Evolutionary conservation across 2,113 vertebrate species (phyloP).

Genomic region (Prionailurus bengalensis): DNA sequence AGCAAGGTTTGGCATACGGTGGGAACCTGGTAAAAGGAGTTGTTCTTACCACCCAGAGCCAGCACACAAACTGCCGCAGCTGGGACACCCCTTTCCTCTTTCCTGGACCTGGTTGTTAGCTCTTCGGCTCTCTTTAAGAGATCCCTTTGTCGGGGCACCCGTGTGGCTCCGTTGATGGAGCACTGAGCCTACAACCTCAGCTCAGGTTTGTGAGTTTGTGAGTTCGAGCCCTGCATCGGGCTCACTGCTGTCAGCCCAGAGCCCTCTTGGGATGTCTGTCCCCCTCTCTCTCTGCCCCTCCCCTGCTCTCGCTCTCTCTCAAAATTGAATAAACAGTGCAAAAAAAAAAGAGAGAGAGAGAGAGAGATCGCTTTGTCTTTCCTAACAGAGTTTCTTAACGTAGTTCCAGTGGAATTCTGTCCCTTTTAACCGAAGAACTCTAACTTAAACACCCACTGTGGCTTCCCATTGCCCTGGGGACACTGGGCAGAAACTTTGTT

Average conservation of each 20-base stretch:
- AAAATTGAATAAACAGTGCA: too few species aligned
- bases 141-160: neutral
- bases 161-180: neutral
- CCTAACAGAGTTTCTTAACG: neutral
- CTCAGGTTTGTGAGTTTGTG: too few species aligned
- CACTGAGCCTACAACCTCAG: too few species aligned
- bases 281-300: too few species aligned
- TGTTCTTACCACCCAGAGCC: neutral
- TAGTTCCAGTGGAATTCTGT: neutral
- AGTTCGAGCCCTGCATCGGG: too few species aligned
- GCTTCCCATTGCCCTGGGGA: neutral
- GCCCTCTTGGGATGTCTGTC: too few species aligned
- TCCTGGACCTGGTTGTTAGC: neutral
- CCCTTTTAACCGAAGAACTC: neutral
- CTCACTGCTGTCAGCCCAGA: too few species aligned
- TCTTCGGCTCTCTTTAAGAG: neutral
- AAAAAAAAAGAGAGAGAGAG: too few species aligned
- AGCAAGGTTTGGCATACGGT: neutral
- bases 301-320: too few species aligned
- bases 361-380: neutral
- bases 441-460: too few species aligned
- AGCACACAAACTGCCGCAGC: too few species aligned
- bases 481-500: slow-evolving; percentile 31
- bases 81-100: neutral
- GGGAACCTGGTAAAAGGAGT: neutral